Percentiles rank a stretch among this genome's conserved stretches.
Conservation (phyloP, 2,113 vertebrate species). For the Oplegnathus fasciatus region DNA sequence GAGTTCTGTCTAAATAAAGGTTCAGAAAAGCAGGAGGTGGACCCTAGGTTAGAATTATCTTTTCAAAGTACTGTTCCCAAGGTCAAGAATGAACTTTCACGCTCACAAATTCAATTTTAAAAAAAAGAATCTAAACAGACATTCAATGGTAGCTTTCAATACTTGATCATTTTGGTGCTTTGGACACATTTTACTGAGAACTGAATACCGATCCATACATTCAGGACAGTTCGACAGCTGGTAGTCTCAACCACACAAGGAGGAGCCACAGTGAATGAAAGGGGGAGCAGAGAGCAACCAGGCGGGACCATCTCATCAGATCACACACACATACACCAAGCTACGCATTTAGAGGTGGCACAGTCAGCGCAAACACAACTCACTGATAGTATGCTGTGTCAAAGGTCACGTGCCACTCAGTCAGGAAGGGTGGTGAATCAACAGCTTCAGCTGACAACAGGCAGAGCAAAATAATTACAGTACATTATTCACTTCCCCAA, state of each 20-base stretch:
- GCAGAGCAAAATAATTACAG: too few species aligned
- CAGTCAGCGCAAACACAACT: not conserved
- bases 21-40: too few species aligned
- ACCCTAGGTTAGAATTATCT: too few species aligned
- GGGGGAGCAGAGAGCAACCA: not conserved
- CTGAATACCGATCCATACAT: not conserved
- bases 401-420: slow-evolving; percentile 2
- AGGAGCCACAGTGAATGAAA: too few species aligned
- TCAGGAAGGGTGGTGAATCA: not conserved
- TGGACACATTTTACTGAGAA: not conserved
- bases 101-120: too few species aligned
- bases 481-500: not conserved
- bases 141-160: too few species aligned
- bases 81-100: too few species aligned
- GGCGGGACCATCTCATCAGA: not conserved
- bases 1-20: not conserved
- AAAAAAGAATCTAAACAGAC: too few species aligned
- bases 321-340: not conserved
- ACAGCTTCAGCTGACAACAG: too few species aligned
- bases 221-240: not conserved
- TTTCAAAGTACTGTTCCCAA: too few species aligned
- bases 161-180: not conserved
- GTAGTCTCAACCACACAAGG: not conserved
- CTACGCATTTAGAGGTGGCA: too few species aligned
- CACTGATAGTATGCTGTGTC: not conserved